Base-by-base conservation (phyloP, 2,797 vertebrate species). In the Melanotaenia trifasciata region DNA sequence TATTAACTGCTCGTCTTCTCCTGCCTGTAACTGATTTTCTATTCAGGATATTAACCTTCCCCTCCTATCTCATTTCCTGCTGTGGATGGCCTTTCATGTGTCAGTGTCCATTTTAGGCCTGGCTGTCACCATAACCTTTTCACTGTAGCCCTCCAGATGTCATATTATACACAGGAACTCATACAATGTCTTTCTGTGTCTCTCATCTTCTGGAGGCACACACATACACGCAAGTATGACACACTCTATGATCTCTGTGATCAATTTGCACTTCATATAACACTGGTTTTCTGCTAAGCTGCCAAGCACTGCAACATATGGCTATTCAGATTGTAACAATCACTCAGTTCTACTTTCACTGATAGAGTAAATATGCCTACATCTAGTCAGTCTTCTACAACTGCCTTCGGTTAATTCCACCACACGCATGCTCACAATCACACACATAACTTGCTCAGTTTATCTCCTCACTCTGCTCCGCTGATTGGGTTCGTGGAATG, bases 11-110 rank as follows among this genome's bases (percentile, higher is more conserved):
- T 68, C 54, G 35, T 65, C 72, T 70, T 70, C 67, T 59, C 64
- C 59, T 40, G 32, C 58, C 72, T 74, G 43, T 74, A 69, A 78
- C 72, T 54, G 64, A 83, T 76, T 72, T 70, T 76, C 58, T 70
- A 74, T 77, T 83, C 85, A 92, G 90, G 89, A 93, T 94, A 94
- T 93, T 91, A 89, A 92, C 90, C 90, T 88, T 93, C 90, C 80
- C 80, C 67, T 75, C 61, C 72, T 72, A 76, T 93, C 89, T 94
- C 83, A 94, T 94, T 93, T 92, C 93, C 91, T 91, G 81, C 87
- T 83, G 75, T 77, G 90, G 78, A 86, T 77, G 88, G 76, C 71
- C 89, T 93, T 94, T 94, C 83, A 90, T 85, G 89, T 91, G 87
- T 92, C 92, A 84, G 75, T 80, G 78, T 84, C 79, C 78, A 84